A percentile compares a stretch with the other conserved stretches of the same genome.
These are phyloP conservation scores for Drosophila kepulauana DNA, from an alignment of 1,140 invertebrate genomes.

Conservation along the genomic window DNA sequence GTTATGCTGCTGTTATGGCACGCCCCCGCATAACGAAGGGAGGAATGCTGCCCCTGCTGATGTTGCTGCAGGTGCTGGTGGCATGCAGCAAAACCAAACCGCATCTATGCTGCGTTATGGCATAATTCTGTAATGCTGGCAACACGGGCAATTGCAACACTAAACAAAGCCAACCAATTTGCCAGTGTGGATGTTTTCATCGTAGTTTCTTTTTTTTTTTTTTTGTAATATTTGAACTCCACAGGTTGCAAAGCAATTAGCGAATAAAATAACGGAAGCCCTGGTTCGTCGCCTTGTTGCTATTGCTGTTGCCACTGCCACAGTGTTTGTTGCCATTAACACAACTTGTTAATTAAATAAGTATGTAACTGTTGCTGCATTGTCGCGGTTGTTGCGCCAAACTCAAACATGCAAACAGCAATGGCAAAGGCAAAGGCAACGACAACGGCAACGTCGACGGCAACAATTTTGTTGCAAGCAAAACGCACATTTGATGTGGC, in stretches of 20 bases:
- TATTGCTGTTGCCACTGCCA: background rate
- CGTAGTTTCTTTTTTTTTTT: slow-evolving; percentile 1
- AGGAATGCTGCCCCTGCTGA: too few species aligned
- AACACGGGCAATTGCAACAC: slow-evolving; percentile 13
- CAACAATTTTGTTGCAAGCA: slow-evolving; percentile 7
- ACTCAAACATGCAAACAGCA: slow-evolving; percentile 5
- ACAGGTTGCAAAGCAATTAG: slow-evolving; percentile 78
- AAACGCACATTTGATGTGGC: slow-evolving; percentile 21
- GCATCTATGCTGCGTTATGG: slow-evolving; percentile 36
- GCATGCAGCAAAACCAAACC: slow-evolving; percentile 4
- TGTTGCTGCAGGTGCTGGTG: background rate
- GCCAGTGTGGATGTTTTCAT: slow-evolving; percentile 4
- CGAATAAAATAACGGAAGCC: slow-evolving; percentile 48
- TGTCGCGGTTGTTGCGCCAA: slow-evolving; percentile 17
- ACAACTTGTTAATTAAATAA: slow-evolving; percentile 77
- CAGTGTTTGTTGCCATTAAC: slow-evolving; percentile 28
- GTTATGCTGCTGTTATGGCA: slow-evolving; percentile 33
- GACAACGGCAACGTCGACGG: too few species aligned
- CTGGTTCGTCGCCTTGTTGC: slow-evolving; percentile 4
- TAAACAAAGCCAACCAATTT: slow-evolving; percentile 47
- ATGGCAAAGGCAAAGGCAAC: too few species aligned
- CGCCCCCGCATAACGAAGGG: background rate
- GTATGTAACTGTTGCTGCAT: slow-evolving; percentile 32
- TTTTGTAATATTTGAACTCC: slow-evolving; percentile 49
- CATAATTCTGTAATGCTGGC: slow-evolving; percentile 49